A percentile compares a stretch with the other conserved stretches of the same genome.
These are phyloP conservation scores for Gobius niger DNA, from an alignment of 2,113 vertebrate genomes.

Conservation along the genomic window DNA sequence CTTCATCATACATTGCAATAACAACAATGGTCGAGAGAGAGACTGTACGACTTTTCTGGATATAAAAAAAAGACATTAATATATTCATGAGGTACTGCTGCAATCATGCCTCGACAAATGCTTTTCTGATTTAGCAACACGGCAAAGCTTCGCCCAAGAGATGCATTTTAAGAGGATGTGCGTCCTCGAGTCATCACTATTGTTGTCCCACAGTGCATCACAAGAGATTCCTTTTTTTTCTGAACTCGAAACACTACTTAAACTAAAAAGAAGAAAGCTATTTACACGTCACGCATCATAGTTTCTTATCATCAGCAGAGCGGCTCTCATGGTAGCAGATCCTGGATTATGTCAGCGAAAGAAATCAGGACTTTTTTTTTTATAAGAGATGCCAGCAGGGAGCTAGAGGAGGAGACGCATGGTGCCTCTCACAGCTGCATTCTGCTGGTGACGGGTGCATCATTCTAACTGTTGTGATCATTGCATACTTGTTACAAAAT, in stretches of 20 bases:
- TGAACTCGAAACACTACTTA: constrained; percentile 40
- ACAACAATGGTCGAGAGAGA: constrained; percentile 27
- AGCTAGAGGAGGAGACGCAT: constrained; percentile 26
- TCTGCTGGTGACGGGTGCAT: constrained; percentile 35
- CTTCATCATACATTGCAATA: constrained; percentile 31
- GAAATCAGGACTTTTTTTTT: constrained; percentile 12
- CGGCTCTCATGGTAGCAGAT: constrained; percentile 2
- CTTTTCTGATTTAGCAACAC: constrained; percentile 50
- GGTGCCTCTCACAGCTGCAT: constrained; percentile 36
- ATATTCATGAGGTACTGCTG: constrained; percentile 54
- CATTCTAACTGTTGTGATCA: constrained; percentile 32
- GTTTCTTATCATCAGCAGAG: constrained; percentile 28
- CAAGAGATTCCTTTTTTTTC: constrained; percentile 21
- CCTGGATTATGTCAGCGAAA: constrained; percentile 13
- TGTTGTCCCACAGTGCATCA: constrained; percentile 16
- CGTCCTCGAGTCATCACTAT: constrained; percentile 11
- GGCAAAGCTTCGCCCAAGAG: constrained; percentile 9
- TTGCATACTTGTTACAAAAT: constrained; percentile 23
- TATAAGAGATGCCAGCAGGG: constrained; percentile 13
- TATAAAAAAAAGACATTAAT: constrained; percentile 47
- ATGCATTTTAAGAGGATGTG: constrained; percentile 34
- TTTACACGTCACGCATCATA: constrained; percentile 45
- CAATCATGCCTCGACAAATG: constrained; percentile 50
- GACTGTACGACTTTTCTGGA: constrained; percentile 24
- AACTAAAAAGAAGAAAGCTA: constrained; percentile 23